phyloP scores from a whole-genome alignment of 1,140 invertebrate species.

The Thalassaphorura encarpata region DNA sequence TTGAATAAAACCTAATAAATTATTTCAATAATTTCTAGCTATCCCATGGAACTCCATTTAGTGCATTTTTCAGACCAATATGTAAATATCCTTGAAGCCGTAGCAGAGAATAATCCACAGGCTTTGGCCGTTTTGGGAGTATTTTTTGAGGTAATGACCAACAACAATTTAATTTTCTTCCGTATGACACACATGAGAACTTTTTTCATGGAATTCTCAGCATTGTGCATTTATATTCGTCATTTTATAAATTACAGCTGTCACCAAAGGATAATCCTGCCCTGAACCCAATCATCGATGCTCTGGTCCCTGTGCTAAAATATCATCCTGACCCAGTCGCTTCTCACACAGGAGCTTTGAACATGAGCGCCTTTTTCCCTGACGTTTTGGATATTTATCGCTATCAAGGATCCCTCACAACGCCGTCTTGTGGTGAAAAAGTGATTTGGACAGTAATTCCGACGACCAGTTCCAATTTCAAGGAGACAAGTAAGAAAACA shows the following conservation, averaged over 20 bases:
- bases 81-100: slow-evolving; percentile 37
- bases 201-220: no score
- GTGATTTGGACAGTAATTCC: slow-evolving; percentile 47
- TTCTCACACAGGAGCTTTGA: slow-evolving; percentile 20
- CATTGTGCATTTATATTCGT: no score
- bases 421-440: slow-evolving; percentile 42
- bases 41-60: slow-evolving; percentile 39
- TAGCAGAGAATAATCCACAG: slow-evolving; percentile 36
- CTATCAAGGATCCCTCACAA: slow-evolving; percentile 48
- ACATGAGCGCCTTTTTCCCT: slow-evolving; percentile 34
- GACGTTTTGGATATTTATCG: slow-evolving; percentile 36
- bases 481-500: slow-evolving; percentile 33
- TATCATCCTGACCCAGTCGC: slow-evolving; percentile 9
- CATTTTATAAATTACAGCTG: no score
- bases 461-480: slow-evolving; percentile 37
- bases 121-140: slow-evolving; percentile 45
- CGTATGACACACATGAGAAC: no score
- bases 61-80: slow-evolving; percentile 44
- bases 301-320: slow-evolving; percentile 23
- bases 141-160: slow-evolving; percentile 43
- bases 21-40: slow-evolving; percentile 12
- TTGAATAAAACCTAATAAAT: neutral
- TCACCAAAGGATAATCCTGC: slow-evolving; percentile 35
- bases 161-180: no score
- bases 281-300: slow-evolving; percentile 34